Evolutionary conservation across 2,888 invertebrate genomes (phyloP).

Genomic region (Arctia plantaginis): DNA sequence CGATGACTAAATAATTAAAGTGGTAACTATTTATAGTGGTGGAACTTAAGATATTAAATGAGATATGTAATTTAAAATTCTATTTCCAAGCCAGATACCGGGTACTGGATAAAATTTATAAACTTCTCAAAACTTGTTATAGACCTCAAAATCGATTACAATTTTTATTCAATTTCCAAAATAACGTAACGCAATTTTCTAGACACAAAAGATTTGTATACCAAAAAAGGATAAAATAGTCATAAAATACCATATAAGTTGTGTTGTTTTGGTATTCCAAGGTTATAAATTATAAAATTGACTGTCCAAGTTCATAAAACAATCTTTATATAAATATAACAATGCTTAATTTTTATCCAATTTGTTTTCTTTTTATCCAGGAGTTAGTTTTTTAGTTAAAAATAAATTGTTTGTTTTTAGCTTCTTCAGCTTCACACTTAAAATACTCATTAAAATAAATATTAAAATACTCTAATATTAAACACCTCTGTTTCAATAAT

Average conservation of each 20-base stretch:
- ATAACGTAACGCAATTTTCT: neutral
- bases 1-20: too few relatives aligned
- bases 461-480: too few relatives aligned
- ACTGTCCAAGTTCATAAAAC: neutral
- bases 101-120: too few relatives aligned
- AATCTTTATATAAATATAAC: neutral
- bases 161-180: neutral
- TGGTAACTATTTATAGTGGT: too few relatives aligned
- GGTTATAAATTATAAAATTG: neutral
- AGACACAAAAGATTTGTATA: neutral
- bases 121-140: too few relatives aligned
- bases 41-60: too few relatives aligned
- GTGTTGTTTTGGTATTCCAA: neutral
- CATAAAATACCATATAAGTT: neutral
- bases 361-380: neutral
- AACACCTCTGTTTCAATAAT: too few relatives aligned
- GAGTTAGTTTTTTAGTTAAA: neutral
- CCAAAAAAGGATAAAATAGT: neutral
- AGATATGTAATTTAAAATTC: too few relatives aligned
- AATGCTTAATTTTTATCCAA: neutral
- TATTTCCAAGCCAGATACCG: too few relatives aligned
- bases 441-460: too few relatives aligned
- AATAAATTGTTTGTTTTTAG: neutral
- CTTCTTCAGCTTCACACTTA: neutral
- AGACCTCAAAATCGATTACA: too few relatives aligned